These are phyloP conservation scores for Chionomys nivalis DNA, from an alignment of 2,113 vertebrate species.

Conservation along the genomic window DNA sequence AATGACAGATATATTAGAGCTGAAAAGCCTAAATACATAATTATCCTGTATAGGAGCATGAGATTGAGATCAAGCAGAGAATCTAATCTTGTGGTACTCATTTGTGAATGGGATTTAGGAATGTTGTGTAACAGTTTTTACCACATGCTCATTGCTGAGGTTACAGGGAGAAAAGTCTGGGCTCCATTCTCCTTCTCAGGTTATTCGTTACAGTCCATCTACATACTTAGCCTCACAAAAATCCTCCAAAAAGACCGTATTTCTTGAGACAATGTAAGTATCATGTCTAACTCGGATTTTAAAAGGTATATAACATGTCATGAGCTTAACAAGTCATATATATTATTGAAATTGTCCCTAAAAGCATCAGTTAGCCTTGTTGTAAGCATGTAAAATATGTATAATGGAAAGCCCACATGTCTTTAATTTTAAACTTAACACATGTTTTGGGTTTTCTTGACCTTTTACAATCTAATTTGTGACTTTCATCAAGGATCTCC, in stretches of 20 bases:
- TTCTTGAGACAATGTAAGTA: conserved; percentile 61
- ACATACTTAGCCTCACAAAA: conserved; percentile 42
- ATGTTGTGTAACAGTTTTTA: conserved; percentile 21
- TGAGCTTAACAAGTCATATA: conserved; percentile 53
- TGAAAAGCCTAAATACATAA: neutral
- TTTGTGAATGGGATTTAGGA: neutral
- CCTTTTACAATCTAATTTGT: conserved; percentile 65
- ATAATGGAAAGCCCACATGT: conserved; percentile 67
- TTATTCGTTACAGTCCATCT: neutral
- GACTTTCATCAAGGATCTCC: conserved; percentile 59
- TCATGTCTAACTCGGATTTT: conserved; percentile 53
- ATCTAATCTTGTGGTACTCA: neutral
- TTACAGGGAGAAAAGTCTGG: neutral
- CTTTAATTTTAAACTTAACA: conserved; percentile 65
- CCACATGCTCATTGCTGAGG: neutral
- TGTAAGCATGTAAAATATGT: conserved; percentile 62
- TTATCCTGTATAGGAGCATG: neutral
- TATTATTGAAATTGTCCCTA: conserved; percentile 59
- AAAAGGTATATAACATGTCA: conserved; percentile 62
- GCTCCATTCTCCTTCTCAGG: neutral
- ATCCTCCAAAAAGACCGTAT: neutral
- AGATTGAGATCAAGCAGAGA: neutral
- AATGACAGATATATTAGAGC: neutral
- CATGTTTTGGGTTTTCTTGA: conserved; percentile 50
- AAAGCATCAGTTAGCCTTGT: conserved; percentile 53